Base-by-base conservation (phyloP, 2,797 vertebrate genomes). In the Acanthopagrus latus region DNA sequence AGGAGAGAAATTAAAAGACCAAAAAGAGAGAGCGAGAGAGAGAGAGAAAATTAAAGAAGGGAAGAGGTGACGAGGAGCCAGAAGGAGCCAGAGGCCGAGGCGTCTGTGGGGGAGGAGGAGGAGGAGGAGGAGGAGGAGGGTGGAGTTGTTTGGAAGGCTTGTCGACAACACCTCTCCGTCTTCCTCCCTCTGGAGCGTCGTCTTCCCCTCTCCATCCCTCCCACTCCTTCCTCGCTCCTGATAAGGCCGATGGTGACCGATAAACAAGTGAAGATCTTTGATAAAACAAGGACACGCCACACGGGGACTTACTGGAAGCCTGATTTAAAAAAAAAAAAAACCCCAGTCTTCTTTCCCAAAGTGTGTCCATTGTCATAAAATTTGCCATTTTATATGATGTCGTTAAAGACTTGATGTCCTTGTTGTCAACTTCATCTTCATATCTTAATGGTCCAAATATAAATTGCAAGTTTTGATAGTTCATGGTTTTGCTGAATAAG, bases 181-280 rank as follows among this genome's bases (percentile, higher is more conserved):
- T 80, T 77, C 63, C 48, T 80, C 74, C 75, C 80, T 75, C 51
- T 70, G 70, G 54, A 83, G 74, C 82, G 76, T 66, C 48, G 46
- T 71, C 70, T 69, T 81, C 70, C 69, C 76, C 76, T 59, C 59
- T 65, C 55, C 48, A 5, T 68, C 48, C 50, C 64, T 70, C 80
- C 68, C 51, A 7, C 70, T 60, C 71, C 73, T 66, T 76, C 47
- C 79, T 70, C 33, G 17, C 59, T 76, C 77, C 86, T 21, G 90
- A 92, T 91, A 88, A 91, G 76, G 64, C 69, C 6, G 90, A 91
- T 91, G 91, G 88, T 91, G 91, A 72, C 87, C 71, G 90, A 93
- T 91, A 86, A 82, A 85, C 63, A 63, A 65, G 68, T 63, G 18
- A 74, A 72, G 85, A 84, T 86, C 64, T 46, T 43, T 56, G 79